These are phyloP conservation scores for Iphiclides podalirius DNA, from an alignment of 2,888 invertebrate genomes.

Conservation along the genomic window DNA sequence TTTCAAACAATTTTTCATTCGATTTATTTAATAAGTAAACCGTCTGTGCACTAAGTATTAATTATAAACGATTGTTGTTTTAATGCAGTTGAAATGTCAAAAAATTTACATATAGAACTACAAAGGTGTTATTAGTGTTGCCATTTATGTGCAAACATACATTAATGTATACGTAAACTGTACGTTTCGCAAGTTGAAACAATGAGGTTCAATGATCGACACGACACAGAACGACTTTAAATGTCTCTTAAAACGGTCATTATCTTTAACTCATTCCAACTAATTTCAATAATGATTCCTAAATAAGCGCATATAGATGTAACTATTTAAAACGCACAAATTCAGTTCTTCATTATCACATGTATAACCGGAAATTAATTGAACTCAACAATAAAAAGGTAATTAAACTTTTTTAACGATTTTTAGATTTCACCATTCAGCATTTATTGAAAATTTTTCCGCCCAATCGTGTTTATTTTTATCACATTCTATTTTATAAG, in stretches of 20 bases:
- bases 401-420: no score
- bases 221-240: slow-evolving; percentile 34
- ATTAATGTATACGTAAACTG: slow-evolving; percentile 40
- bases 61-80: slow-evolving; percentile 12
- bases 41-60: not conserved
- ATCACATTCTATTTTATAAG: no score
- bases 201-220: slow-evolving; percentile 63
- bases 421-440: no score
- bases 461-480: no score
- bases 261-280: not conserved
- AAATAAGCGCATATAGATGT: no score
- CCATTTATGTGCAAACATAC: slow-evolving; percentile 48
- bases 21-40: no score
- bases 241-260: not conserved
- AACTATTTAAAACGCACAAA: no score
- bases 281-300: not conserved
- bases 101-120: slow-evolving; percentile 38
- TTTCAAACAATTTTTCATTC: no score
- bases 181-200: slow-evolving; percentile 64
- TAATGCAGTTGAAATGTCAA: slow-evolving; percentile 39
- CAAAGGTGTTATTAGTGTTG: slow-evolving; percentile 40
- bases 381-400: no score
- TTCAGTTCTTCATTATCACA: no score
- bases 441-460: no score
- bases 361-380: no score